phyloP scores from a whole-genome alignment of 2,888 invertebrate species.

The Drosophila tripunctata region DNA sequence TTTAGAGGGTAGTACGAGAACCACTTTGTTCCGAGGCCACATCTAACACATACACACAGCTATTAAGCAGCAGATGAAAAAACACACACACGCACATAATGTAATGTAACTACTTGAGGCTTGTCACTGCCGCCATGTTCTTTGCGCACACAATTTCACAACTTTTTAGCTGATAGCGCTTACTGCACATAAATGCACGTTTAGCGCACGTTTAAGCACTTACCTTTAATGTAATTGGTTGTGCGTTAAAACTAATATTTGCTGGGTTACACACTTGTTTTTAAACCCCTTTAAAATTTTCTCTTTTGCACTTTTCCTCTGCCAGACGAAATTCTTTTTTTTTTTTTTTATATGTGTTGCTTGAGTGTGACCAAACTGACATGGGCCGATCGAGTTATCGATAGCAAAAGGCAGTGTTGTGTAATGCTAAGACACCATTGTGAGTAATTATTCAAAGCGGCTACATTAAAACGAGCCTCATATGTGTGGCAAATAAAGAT shows the following conservation, averaged over 20 bases:
- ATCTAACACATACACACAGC: slow-evolving; percentile 34
- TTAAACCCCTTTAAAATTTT: slow-evolving; percentile 54
- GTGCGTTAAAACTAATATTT: slow-evolving; percentile 63
- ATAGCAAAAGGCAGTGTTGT: slow-evolving; percentile 26
- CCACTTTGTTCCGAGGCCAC: slow-evolving; percentile 72
- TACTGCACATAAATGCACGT: no score
- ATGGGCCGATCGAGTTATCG: slow-evolving; percentile 6
- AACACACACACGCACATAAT: slow-evolving; percentile 45
- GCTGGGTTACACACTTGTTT: slow-evolving; percentile 44
- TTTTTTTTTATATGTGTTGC: no score
- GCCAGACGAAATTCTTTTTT: slow-evolving; percentile 52
- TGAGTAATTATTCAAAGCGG: slow-evolving; percentile 16
- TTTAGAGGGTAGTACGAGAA: slow-evolving; percentile 65
- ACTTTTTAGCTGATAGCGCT: background rate
- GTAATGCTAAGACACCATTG: background rate
- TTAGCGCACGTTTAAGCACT: no score
- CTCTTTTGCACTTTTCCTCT: slow-evolving; percentile 69
- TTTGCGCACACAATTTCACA: slow-evolving; percentile 23
- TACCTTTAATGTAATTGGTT: slow-evolving; percentile 46
- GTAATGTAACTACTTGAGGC: slow-evolving; percentile 62
- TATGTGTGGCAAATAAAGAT: no score
- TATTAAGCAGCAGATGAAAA: no score
- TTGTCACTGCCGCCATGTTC: slow-evolving; percentile 60
- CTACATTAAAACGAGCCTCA: background rate
- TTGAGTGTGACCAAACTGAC: slow-evolving; percentile 49